phyloP scores from a whole-genome alignment of 2,888 invertebrate genomes.

The Euplagia quadripunctaria region DNA sequence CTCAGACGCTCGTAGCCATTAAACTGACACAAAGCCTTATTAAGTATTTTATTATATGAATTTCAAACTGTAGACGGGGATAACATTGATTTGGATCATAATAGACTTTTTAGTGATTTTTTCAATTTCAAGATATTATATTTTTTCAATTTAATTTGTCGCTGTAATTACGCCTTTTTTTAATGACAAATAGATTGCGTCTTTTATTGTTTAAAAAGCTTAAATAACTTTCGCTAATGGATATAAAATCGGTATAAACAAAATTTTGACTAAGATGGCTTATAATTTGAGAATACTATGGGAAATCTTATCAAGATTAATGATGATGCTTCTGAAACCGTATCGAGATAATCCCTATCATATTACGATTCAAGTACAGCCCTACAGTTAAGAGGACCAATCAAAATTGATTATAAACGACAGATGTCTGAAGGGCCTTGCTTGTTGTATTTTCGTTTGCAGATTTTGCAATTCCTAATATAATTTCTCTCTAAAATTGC shows the following conservation, averaged over 20 bases:
- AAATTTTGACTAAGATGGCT: not conserved
- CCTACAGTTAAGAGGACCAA: constrained; percentile 58
- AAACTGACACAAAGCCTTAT: too few species aligned
- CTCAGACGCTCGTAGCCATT: too few species aligned
- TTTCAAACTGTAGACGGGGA: too few species aligned
- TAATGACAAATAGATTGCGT: not conserved
- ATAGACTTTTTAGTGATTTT: too few species aligned
- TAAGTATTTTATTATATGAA: too few species aligned
- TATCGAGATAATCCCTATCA: constrained; percentile 63
- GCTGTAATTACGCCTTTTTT: not conserved
- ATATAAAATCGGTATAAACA: not conserved
- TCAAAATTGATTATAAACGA: constrained; percentile 62
- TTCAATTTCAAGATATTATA: too few species aligned
- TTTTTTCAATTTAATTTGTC: too few species aligned
- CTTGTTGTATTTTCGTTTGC: constrained; percentile 3
- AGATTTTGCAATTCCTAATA: not conserved
- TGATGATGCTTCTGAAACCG: constrained; percentile 53
- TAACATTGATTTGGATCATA: too few species aligned
- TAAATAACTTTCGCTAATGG: not conserved
- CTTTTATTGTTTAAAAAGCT: not conserved
- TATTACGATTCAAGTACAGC: constrained; percentile 62
- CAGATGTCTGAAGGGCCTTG: constrained; percentile 37
- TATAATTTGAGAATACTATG: constrained; percentile 47
- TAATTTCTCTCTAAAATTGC: not conserved
- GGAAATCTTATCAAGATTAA: constrained; percentile 56